Evolutionary conservation across 2,888 invertebrate genomes (phyloP), one percentile per base, ranked within the genome.

Genomic region (Megaustenia siamemsis): DNA sequence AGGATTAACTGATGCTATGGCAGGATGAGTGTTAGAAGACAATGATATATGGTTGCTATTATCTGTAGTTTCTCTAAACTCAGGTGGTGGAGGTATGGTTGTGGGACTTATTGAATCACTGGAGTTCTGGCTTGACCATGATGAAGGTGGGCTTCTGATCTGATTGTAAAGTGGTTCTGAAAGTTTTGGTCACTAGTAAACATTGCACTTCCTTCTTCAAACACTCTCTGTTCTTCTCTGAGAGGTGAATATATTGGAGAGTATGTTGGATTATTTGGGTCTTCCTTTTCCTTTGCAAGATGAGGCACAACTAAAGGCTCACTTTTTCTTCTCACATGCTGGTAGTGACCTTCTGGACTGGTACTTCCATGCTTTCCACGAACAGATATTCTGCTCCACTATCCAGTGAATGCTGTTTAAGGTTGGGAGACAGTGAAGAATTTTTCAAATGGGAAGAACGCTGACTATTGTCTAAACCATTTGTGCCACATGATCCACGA

Each of bases 1-100:
- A 32, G 87, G 88, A 45, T 88, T 63, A 5, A 86, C 86, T 32
- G 88, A 86, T 3, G 86, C 83, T n/a, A 53, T 49, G 18, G 78
- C 68, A 56, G 63, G 83, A 24, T 32, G 66, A 68, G 49, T 69
- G 35, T 69, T 71, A 15, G 79, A 53, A 68, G 76, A 60, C 15
- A 53, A 43, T 28, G 78, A 38, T 75, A 79, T 68, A 71, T 77
- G 82, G 38, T 53, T 80, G 35, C 32, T 73, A 35, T 21, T 49
- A 73, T 49, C 35, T 49, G 3, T 32, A 49, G 49, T 28, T 80
- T 69, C 75, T 73, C 80, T 53, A 66, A 84, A 80, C 28, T 80
- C 75, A 10, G 80, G 80, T 53, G 84, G 84, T 63, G 80, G 84
- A 38, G 79, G 79, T 28, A 77, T 68, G 60, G 83, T 32, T 35